These are phyloP conservation scores for Cynodonichthys magdalenae DNA, from an alignment of 2,797 vertebrate genomes.

Conservation along the genomic window DNA sequence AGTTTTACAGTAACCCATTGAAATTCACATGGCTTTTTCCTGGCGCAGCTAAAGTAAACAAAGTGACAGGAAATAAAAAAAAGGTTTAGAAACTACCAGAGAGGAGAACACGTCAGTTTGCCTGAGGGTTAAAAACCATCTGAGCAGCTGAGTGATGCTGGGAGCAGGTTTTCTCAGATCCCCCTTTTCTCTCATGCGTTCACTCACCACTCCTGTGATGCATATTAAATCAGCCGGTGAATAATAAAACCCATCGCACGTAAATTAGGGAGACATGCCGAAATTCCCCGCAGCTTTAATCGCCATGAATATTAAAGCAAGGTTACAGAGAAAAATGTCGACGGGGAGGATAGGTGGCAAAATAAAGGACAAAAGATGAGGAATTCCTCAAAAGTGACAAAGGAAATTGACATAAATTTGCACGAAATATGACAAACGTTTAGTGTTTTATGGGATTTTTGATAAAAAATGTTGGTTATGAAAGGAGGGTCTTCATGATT, in stretches of 20 bases:
- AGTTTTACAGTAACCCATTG: background rate
- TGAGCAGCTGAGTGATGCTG: conserved; percentile 5
- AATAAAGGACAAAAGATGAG: conserved; percentile 14
- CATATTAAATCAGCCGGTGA: conserved; percentile 74
- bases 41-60: background rate
- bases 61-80: background rate
- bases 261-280: conserved; percentile 73
- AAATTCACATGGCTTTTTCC: background rate
- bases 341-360: conserved; percentile 39
- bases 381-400: conserved; percentile 34
- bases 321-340: conserved; percentile 53
- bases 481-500: too few relatives aligned
- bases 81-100: conserved; percentile 25
- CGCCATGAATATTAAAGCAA: conserved; percentile 78
- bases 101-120: conserved; percentile 4
- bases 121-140: conserved; percentile 6
- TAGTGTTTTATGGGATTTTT: too few relatives aligned
- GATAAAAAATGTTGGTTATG: too few relatives aligned
- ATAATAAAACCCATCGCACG: conserved; percentile 75
- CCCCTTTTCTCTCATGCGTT: conserved; percentile 38
- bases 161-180: conserved; percentile 38
- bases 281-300: conserved; percentile 69
- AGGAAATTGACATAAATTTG: conserved; percentile 53
- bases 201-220: conserved; percentile 47
- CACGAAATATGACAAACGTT: conserved; percentile 9